A percentile compares a stretch with the other conserved stretches of the same genome.
phyloP scores from a whole-genome alignment of 2,797 vertebrate species.

The Bucorvus abyssinicus region DNA sequence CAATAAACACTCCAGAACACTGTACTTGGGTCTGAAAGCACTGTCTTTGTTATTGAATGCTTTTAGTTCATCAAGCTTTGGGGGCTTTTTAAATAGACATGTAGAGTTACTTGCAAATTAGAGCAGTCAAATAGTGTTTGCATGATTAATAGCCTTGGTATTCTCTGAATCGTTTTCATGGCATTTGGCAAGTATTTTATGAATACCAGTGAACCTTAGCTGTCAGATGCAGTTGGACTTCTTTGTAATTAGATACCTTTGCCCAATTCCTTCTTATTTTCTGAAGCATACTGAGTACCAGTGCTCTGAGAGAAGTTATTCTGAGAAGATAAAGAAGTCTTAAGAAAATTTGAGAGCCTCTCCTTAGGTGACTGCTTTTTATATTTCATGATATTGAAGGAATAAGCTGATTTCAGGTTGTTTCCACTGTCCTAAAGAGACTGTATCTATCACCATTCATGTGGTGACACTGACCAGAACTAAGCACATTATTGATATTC shows the following conservation, averaged over 20 bases:
- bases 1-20: background rate
- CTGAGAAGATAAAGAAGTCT: background rate
- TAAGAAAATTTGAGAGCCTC: background rate
- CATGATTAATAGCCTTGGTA: constrained; percentile 36
- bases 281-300: background rate
- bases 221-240: background rate
- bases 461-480: background rate
- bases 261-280: background rate
- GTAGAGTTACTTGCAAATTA: background rate
- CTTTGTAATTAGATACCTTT: background rate
- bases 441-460: background rate
- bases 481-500: background rate
- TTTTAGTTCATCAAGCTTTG: constrained; percentile 6
- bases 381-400: background rate
- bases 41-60: background rate
- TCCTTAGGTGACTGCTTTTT: background rate
- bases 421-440: background rate
- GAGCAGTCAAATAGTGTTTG: background rate
- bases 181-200: constrained; percentile 15
- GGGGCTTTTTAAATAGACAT: background rate
- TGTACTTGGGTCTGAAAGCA: background rate
- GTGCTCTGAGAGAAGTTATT: background rate
- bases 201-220: background rate
- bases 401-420: background rate
- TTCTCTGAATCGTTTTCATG: constrained; percentile 11